phyloP scores from a whole-genome alignment of 2,888 invertebrate species.

The Augiades crinisus region DNA sequence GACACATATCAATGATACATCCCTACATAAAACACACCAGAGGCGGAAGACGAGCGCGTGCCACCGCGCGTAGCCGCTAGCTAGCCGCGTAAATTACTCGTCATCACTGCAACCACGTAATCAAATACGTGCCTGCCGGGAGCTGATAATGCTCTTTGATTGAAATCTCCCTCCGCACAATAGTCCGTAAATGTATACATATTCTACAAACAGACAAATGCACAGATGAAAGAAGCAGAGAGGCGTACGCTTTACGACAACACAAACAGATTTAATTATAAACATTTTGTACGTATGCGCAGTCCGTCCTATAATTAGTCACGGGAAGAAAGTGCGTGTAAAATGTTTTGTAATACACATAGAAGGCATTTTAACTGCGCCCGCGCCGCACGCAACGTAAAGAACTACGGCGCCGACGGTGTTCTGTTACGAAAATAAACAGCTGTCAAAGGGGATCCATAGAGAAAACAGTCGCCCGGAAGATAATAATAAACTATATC shows the following conservation, averaged over 20 bases:
- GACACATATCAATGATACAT: too few relatives aligned
- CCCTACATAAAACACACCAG: neutral
- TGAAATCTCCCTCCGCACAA: constrained; percentile 38
- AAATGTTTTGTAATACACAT: constrained; percentile 64
- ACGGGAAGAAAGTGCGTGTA: constrained; percentile 64
- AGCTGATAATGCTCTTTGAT: constrained; percentile 43
- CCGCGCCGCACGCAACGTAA: constrained; percentile 45
- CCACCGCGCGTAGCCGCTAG: constrained; percentile 26
- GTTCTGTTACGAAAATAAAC: constrained; percentile 49
- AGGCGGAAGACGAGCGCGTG: constrained; percentile 2
- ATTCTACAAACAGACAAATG: constrained; percentile 6
- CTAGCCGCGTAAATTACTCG: constrained; percentile 42
- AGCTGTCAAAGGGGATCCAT: constrained; percentile 43
- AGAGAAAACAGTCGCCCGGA: constrained; percentile 46
- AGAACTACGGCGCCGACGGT: constrained; percentile 38
- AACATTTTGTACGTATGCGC: constrained; percentile 49
- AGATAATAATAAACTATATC: constrained; percentile 44
- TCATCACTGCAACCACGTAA: constrained; percentile 39
- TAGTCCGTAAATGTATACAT: neutral
- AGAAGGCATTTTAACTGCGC: constrained; percentile 42
- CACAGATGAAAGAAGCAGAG: constrained; percentile 8
- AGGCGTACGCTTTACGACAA: constrained; percentile 14
- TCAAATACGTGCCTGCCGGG: constrained; percentile 33
- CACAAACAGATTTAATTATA: constrained; percentile 37
- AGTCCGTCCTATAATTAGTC: constrained; percentile 46